These are phyloP conservation scores for Belgica antarctica DNA, from an alignment of 2,888 invertebrate species.

Conservation along the genomic window DNA sequence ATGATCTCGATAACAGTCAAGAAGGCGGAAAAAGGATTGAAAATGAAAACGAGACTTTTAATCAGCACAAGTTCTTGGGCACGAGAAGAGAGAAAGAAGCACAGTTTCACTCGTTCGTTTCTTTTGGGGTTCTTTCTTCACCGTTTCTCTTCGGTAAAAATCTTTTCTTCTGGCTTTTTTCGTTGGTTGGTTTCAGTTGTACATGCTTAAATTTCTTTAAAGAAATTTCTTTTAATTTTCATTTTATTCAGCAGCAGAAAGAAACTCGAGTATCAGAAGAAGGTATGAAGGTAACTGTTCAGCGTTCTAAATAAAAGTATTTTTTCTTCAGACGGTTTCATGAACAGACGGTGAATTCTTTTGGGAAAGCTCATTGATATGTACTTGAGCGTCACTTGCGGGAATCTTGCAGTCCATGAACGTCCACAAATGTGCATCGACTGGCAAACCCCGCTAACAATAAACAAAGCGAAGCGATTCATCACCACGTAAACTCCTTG, in stretches of 20 bases:
- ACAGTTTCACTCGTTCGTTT: constrained; percentile 2
- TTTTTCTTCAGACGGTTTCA: constrained; percentile 19
- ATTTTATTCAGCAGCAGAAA: constrained; percentile 26
- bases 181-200: constrained; percentile 8
- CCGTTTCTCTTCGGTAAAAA: background rate
- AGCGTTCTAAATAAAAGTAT: constrained; percentile 43
- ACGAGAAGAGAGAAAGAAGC: too few relatives aligned
- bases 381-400: too few relatives aligned
- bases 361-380: too few relatives aligned
- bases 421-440: too few relatives aligned
- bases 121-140: constrained; percentile 37
- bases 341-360: too few relatives aligned
- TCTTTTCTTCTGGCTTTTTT: background rate
- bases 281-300: constrained; percentile 37
- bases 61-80: constrained; percentile 35
- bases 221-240: constrained; percentile 38
- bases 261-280: constrained; percentile 31
- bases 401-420: too few relatives aligned
- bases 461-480: too few relatives aligned
- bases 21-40: background rate
- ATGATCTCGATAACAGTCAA: background rate
- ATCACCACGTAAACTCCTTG: too few relatives aligned
- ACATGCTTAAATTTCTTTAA: constrained; percentile 36
- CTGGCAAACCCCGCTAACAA: too few relatives aligned
- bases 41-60: constrained; percentile 42